Conservation (phyloP, 53 echinoderm and acorn worm genomes). For the Arbacia lixula region DNA sequence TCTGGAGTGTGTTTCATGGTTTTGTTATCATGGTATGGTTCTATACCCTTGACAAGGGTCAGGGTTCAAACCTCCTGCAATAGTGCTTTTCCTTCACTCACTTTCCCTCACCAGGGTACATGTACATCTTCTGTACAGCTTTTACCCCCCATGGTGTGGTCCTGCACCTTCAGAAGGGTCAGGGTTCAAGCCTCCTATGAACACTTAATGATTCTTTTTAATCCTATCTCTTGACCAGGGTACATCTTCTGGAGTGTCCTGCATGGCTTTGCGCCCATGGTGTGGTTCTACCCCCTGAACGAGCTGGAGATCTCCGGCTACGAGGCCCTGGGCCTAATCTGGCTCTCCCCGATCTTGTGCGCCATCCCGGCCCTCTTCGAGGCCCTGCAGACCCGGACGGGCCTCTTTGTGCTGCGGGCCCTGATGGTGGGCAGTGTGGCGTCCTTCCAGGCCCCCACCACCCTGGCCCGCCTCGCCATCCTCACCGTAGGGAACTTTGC, state of each 20-base stretch:
- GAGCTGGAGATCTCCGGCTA: slow-evolving; percentile 81
- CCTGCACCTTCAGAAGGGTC: too few species aligned
- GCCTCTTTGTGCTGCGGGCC: slow-evolving; percentile 75
- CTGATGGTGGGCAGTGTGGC: slow-evolving; percentile 75
- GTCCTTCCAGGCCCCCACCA: slow-evolving; percentile 86
- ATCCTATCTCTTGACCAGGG: slow-evolving; percentile 54
- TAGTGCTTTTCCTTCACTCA: too few species aligned
- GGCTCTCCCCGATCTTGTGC: slow-evolving; percentile 83
- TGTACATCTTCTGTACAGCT: too few species aligned
- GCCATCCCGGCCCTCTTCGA: slow-evolving; percentile 42
- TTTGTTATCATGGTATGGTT: too few species aligned
- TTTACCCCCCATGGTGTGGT: too few species aligned
- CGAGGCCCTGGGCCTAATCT: slow-evolving; percentile 72
- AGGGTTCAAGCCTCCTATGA: too few species aligned
- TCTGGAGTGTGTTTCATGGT: too few species aligned
- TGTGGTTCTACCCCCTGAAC: slow-evolving; percentile 86
- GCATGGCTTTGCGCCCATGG: slow-evolving; percentile 82
- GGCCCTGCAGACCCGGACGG: slow-evolving; percentile 69
- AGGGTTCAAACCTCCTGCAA: too few species aligned
- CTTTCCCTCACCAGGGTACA: too few species aligned
- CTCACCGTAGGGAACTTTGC: slow-evolving; percentile 80
- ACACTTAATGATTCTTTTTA: too few species aligned
- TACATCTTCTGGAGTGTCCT: slow-evolving; percentile 91
- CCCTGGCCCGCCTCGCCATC: slow-evolving; percentile 58
- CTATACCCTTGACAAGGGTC: too few species aligned